Percentiles rank a stretch among this genome's conserved stretches.
These are phyloP conservation scores for Mystacornis crossleyi DNA, from an alignment of 2,113 vertebrate species.

Conservation along the genomic window DNA sequence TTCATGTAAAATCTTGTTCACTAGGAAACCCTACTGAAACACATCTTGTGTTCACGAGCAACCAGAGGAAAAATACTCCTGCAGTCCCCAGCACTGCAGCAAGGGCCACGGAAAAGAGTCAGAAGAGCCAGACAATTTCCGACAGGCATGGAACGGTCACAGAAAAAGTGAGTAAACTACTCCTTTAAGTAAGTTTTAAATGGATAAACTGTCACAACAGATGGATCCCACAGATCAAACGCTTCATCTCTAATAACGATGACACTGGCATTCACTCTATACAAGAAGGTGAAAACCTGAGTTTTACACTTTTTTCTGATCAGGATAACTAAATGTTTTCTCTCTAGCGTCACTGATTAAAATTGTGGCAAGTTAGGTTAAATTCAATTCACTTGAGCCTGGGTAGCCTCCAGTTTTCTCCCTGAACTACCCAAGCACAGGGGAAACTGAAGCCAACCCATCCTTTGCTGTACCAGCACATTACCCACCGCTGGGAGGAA, in stretches of 20 bases:
- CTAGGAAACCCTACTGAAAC: conserved; percentile 1
- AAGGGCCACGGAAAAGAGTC: neutral
- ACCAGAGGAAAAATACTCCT: neutral
- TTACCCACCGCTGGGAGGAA: neutral
- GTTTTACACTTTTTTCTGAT: neutral
- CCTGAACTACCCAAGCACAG: neutral
- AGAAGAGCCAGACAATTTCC: neutral
- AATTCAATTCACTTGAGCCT: neutral
- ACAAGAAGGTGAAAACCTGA: neutral
- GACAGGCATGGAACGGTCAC: neutral
- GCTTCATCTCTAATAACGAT: neutral
- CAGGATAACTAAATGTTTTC: neutral
- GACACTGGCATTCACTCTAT: rapidly evolving
- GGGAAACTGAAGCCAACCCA: neutral
- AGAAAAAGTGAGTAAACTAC: neutral
- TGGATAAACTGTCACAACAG: neutral
- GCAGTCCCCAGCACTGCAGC: neutral
- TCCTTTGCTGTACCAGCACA: neutral
- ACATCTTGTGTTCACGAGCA: neutral
- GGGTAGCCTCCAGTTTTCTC: neutral
- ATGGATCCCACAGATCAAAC: neutral
- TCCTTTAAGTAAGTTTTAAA: neutral
- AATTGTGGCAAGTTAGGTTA: neutral
- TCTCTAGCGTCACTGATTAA: neutral
- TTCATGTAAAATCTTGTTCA: conserved; percentile 40